Percentiles rank a stretch among this genome's conserved stretches.
Evolutionary conservation across 2,888 invertebrate genomes (phyloP).

Genomic region (Hololepta plana): DNA sequence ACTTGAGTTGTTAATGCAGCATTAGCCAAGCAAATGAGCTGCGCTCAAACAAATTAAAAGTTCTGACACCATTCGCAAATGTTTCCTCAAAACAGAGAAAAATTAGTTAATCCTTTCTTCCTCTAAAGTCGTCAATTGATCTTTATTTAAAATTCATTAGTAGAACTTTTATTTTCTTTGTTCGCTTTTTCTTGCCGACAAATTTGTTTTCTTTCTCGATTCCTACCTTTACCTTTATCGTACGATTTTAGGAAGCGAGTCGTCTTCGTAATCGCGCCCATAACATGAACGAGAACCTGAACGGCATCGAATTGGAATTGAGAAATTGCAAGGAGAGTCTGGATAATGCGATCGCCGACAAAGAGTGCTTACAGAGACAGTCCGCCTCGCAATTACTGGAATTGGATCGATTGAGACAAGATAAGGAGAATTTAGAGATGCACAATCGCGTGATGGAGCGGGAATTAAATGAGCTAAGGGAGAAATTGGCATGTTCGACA

Average conservation of each 20-base stretch:
- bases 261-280: slow-evolving; percentile 27
- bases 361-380: slow-evolving; percentile 58
- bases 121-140: too few relatives aligned
- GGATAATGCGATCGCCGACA: slow-evolving; percentile 46
- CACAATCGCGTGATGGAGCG: slow-evolving; percentile 55
- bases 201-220: too few relatives aligned
- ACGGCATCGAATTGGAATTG: slow-evolving; percentile 44
- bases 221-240: not conserved
- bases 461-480: slow-evolving; percentile 48
- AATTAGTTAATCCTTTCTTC: too few relatives aligned
- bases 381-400: slow-evolving; percentile 52
- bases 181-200: too few relatives aligned
- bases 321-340: slow-evolving; percentile 46
- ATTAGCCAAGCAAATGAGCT: too few relatives aligned
- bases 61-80: too few relatives aligned
- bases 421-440: slow-evolving; percentile 56
- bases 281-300: slow-evolving; percentile 39
- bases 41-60: too few relatives aligned
- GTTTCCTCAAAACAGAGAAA: too few relatives aligned
- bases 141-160: too few relatives aligned
- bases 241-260: slow-evolving; percentile 24
- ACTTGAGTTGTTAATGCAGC: too few relatives aligned
- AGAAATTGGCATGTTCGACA: slow-evolving; percentile 43
- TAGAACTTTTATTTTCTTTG: too few relatives aligned
- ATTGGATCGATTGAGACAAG: slow-evolving; percentile 53